Conservation (phyloP, 1,140 invertebrate species). For the Diabrotica virgifera region DNA sequence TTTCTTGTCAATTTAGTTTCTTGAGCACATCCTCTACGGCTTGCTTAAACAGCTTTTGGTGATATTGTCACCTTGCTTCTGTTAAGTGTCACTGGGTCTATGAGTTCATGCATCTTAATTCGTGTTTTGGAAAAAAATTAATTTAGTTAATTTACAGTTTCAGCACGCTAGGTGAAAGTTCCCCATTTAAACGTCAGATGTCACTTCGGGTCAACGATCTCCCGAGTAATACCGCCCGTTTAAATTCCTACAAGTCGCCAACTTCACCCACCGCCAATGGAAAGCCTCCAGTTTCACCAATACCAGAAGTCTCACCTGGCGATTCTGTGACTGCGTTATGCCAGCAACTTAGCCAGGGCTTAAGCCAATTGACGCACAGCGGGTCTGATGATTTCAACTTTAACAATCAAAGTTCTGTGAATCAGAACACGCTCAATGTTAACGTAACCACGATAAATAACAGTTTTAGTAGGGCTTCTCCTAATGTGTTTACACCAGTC, state of each 20-base stretch:
- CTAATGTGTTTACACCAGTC: conserved; percentile 43
- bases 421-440: conserved; percentile 52
- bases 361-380: conserved; percentile 72
- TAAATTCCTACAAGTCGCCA: conserved; percentile 54
- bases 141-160: conserved; percentile 49
- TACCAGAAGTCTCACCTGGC: conserved; percentile 69
- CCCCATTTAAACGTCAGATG: conserved; percentile 94
- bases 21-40: too few species aligned
- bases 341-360: conserved; percentile 80
- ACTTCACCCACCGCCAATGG: conserved; percentile 35
- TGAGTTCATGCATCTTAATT: too few species aligned
- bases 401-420: conserved; percentile 55
- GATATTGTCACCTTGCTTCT: too few species aligned
- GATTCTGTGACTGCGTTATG: conserved; percentile 84
- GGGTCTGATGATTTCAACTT: conserved; percentile 62
- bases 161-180: conserved; percentile 74
- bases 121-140: too few species aligned
- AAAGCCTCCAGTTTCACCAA: conserved; percentile 61
- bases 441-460: conserved; percentile 43
- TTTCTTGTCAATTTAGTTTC: too few species aligned
- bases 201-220: conserved; percentile 90
- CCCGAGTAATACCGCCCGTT: conserved; percentile 87
- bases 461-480: conserved; percentile 34
- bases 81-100: too few species aligned
- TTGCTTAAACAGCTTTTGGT: too few species aligned